A percentile compares a stretch with the other conserved stretches of the same genome.
Conservation (phyloP, 2,113 vertebrate genomes). For the Stigmatopora nigra region DNA sequence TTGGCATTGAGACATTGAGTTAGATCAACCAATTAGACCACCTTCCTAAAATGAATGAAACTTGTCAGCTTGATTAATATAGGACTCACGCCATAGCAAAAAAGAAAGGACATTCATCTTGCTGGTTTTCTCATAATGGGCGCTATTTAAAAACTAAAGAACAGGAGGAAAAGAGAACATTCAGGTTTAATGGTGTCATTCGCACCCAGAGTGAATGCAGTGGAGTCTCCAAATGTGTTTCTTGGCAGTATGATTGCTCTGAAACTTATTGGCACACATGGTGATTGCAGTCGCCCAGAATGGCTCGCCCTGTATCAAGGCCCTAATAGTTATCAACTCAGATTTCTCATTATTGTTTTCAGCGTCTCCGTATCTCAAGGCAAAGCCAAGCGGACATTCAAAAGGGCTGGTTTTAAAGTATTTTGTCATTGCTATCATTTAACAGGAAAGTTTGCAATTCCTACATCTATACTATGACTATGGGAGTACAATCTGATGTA, state of each 20-base stretch:
- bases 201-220: slow-evolving; percentile 28
- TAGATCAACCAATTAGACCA: too few relatives aligned
- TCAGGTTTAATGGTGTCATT: slow-evolving; percentile 22
- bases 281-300: slow-evolving; percentile 33
- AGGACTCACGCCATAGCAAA: slow-evolving; percentile 9
- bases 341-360: not conserved
- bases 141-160: slow-evolving; percentile 5
- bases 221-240: slow-evolving; percentile 40
- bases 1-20: too few relatives aligned
- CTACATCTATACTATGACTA: too few relatives aligned
- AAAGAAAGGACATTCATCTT: not conserved
- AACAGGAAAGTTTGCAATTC: too few relatives aligned
- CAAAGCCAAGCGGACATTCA: not conserved
- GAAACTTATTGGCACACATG: slow-evolving; percentile 37
- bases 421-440: not conserved
- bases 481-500: not conserved
- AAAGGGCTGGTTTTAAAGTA: not conserved
- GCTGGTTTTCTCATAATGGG: not conserved
- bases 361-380: not conserved
- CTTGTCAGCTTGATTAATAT: not conserved
- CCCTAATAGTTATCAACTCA: slow-evolving; percentile 2
- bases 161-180: slow-evolving; percentile 31
- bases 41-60: not conserved
- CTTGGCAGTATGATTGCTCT: slow-evolving; percentile 32
- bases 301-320: slow-evolving; percentile 12